phyloP scores from a whole-genome alignment of 2,113 vertebrate species.

The Odocoileus hemionus region DNA sequence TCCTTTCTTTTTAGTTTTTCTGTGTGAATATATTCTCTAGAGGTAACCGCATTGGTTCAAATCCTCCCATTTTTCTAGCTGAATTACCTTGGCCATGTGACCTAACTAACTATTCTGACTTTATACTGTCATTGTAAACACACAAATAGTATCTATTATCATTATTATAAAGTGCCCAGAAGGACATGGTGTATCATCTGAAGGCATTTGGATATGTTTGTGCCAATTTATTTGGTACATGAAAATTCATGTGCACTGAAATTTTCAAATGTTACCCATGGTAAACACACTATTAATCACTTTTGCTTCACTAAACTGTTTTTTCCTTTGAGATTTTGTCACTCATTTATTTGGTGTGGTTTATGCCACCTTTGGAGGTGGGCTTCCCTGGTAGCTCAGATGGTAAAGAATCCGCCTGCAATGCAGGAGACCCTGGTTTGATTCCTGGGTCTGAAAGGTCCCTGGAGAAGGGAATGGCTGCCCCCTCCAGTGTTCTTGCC shows the following conservation, averaged over 20 bases:
- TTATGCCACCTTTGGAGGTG: neutral
- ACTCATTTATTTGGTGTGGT: neutral
- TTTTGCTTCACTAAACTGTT: neutral
- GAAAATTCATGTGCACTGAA: neutral
- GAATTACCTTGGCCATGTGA: neutral
- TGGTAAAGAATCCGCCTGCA: neutral
- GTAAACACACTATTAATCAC: neutral
- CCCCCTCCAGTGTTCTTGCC: neutral
- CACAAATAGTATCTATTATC: neutral
- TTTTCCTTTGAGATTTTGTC: neutral
- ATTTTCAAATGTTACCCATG: neutral
- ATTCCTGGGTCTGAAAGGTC: neutral
- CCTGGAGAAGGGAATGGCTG: neutral
- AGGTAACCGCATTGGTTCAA: neutral
- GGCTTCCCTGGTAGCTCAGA: neutral
- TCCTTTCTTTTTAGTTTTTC: neutral
- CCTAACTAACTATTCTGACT: neutral
- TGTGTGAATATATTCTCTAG: neutral
- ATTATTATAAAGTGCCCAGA: neutral
- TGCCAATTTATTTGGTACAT: neutral
- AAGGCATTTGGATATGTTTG: neutral
- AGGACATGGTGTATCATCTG: neutral
- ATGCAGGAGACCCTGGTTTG: neutral
- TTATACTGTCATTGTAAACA: neutral
- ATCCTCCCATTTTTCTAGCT: neutral